Evolutionary conservation across 2,797 vertebrate species (phyloP), one percentile per base, ranked within the genome.

Genomic region (Parambassis ranga): DNA sequence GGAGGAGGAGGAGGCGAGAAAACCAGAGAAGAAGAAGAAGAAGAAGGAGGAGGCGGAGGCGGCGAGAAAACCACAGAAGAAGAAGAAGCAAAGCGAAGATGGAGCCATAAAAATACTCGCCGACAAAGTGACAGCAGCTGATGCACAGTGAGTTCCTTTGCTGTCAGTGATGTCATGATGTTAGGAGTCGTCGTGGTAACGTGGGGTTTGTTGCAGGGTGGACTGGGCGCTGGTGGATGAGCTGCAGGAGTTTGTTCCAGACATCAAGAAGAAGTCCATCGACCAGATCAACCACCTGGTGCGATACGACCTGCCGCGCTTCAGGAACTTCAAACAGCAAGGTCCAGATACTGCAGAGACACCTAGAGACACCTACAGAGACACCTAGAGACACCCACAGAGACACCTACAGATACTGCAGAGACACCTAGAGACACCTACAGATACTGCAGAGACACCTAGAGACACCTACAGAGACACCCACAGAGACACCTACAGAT

Each of bases 241-340:
- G 53, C 66, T 93, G 11, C 63, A 82, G 61, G 68, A 88, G 39
- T 91, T 86, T 38, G 1, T 89, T 31, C 91, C 91, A 0, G 23
- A 81, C 1, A 19, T 89, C 2, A 66, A 52, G 20, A 62, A 42
- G 0, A 80, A 27, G 43, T 35, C 71, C 0, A 0, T 0, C 0
- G 0, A 2, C 0, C 9, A 41, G 6, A 31, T 90, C 27, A 13
- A 2, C 0, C 79, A 42, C 5, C 23, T 88, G 19, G 57, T 90
- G 11, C 57, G n/a, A 10, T 79, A 88, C 1, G 91, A 93, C 66
- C 73, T 93, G 30, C 19, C 46, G 0, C 84, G 92, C 44, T 89
- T 88, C 67, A 76, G 13, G 37, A 1, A 16, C 24, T 91, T 92
- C 65, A 90, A 43, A 35, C 19, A 51, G 4, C 32, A 78, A 78